These are phyloP conservation scores for Xestia rhomboidea DNA, from an alignment of 2,888 invertebrate species.

Conservation along the genomic window DNA sequence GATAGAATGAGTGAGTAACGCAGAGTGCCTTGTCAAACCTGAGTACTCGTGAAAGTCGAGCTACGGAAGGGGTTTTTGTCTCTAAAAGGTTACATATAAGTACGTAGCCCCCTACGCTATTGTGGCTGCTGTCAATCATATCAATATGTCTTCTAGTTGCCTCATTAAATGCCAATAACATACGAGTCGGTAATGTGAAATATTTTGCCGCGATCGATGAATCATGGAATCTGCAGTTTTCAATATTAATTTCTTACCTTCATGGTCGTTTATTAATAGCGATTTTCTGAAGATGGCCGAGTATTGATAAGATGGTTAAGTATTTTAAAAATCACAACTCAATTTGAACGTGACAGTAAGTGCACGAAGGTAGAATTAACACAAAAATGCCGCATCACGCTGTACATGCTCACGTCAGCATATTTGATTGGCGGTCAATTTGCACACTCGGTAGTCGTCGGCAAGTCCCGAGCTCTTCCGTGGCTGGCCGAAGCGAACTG, in stretches of 20 bases:
- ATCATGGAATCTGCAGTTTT: neutral
- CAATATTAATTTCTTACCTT: neutral
- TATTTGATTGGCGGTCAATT: constrained; percentile 37
- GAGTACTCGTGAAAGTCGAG: neutral
- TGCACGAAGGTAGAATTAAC: neutral
- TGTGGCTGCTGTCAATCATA: neutral
- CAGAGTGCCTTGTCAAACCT: constrained; percentile 24
- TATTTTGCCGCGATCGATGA: neutral
- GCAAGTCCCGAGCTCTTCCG: constrained; percentile 32
- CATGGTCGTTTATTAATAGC: neutral
- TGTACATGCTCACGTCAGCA: constrained; percentile 19
- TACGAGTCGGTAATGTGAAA: neutral
- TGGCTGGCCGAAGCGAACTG: constrained; percentile 8
- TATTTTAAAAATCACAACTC: neutral
- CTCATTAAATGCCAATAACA: neutral
- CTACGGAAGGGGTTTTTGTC: constrained; percentile 11
- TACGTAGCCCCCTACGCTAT: neutral
- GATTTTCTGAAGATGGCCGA: neutral
- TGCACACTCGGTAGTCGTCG: constrained; percentile 26
- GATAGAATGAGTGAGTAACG: constrained; percentile 44
- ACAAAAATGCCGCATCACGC: constrained; percentile 22
- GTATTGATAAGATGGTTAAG: too few species aligned
- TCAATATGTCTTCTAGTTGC: neutral
- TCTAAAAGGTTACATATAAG: neutral
- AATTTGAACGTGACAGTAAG: neutral